Conservation (phyloP, 2,797 vertebrate species). For the Nannoperca australis region DNA sequence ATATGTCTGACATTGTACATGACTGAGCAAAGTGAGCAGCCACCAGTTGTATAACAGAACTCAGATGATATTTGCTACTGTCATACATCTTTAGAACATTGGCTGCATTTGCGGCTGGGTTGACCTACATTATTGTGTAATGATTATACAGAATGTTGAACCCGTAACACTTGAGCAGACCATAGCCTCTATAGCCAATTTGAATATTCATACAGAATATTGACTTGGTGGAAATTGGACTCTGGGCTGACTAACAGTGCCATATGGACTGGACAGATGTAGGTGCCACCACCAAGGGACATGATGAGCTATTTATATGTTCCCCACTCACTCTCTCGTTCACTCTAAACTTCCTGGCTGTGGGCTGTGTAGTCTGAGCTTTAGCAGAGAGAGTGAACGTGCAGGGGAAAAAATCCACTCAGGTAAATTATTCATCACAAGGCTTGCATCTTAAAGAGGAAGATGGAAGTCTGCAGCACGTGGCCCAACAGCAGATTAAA, state of each 20-base stretch:
- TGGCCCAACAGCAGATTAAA: slow-evolving; percentile 49
- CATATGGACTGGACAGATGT: slow-evolving; percentile 66
- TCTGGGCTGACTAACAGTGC: slow-evolving; percentile 15
- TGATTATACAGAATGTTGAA: not conserved
- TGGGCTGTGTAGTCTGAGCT: slow-evolving; percentile 36
- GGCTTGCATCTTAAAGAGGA: slow-evolving; percentile 34
- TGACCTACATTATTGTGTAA: not conserved
- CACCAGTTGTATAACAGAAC: not conserved
- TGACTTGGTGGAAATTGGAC: slow-evolving; percentile 40
- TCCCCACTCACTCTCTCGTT: slow-evolving; percentile 25
- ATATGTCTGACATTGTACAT: not conserved
- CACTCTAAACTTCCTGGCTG: slow-evolving; percentile 32
- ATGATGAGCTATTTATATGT: slow-evolving; percentile 53
- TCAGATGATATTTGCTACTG: not conserved
- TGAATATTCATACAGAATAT: slow-evolving; percentile 8
- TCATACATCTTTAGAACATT: not conserved
- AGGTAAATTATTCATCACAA: slow-evolving; percentile 71
- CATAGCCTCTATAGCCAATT: not conserved
- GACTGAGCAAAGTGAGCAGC: not conserved
- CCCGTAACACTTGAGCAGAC: not conserved
- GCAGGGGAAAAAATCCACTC: slow-evolving; percentile 50
- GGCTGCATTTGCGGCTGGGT: too few relatives aligned
- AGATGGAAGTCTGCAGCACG: slow-evolving; percentile 24
- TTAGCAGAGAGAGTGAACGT: slow-evolving; percentile 24
- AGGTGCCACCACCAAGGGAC: slow-evolving; percentile 51